A percentile compares a stretch with the other conserved stretches of the same genome.
Evolutionary conservation across 2,888 invertebrate genomes (phyloP).

Genomic region (Pecten maximus): DNA sequence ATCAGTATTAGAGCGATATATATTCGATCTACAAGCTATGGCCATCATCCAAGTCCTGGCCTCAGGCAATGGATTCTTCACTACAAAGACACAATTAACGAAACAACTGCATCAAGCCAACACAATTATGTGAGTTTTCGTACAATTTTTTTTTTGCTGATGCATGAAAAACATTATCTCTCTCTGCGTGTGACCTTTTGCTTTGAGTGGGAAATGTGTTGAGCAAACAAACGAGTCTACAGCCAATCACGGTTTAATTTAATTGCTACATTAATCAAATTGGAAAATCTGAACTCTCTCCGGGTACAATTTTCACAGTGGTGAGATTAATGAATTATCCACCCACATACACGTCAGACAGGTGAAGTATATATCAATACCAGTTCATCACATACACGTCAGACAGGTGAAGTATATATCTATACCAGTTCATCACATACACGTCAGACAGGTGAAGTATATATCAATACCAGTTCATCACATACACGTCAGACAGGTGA

Average conservation of each 20-base stretch:
- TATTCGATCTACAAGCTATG: background rate
- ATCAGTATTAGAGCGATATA: background rate
- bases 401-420: no score
- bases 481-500: no score
- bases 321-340: background rate
- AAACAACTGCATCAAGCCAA: background rate
- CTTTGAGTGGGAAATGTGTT: background rate
- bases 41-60: background rate
- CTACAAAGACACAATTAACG: background rate
- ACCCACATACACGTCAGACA: background rate
- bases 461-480: no score
- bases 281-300: background rate
- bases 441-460: no score
- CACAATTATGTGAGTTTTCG: background rate
- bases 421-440: no score
- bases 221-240: constrained; percentile 3
- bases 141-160: background rate
- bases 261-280: constrained; percentile 33
- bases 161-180: background rate
- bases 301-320: background rate
- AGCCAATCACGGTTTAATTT: background rate
- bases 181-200: constrained; percentile 17
- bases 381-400: no score
- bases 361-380: no score
- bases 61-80: background rate